Base-by-base conservation (phyloP, 2,797 vertebrate species). In the Crocidura indochinensis region DNA sequence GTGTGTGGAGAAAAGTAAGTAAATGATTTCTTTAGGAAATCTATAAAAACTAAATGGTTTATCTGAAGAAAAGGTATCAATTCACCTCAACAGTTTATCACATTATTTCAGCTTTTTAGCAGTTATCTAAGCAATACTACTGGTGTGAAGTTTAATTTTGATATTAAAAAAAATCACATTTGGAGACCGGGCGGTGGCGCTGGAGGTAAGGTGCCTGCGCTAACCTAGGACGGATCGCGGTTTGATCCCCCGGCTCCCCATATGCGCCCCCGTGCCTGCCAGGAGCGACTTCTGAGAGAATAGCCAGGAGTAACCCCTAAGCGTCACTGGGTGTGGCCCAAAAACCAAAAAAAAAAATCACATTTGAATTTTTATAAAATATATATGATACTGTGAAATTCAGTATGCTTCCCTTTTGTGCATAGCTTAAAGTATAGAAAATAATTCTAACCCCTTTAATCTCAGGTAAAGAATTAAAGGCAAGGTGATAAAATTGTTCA, bases 391-490 rank as follows among this genome's bases (percentile, higher is more conserved):
- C 29, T 31, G 17, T 71, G 93, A 87, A 79, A 75, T 75, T 64
- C 12, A 65, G 47, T 84, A 71, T 46, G 27, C 1, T 60, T 20
- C 17, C 22, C 46, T 71, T 72, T 44, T 15, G 8, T 56, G 46
- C 20, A 29, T 4, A 77, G 62, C 44, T 83, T 71, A 65, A 74
- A 20, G 4, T 56, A 15, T 20, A 44, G 38, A 80, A 79, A 75
- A 80, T 4, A 1, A 47, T 85, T 81, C 19, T 24, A 71, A 11
- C 3, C 2, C 64, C 7, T 78, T 83, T 7, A 31, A 26, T 6
- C 14, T 46, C 26, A 89, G 10, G 19, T 31, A 74, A 81, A 65
- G 19, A 86, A 79, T 78, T 74, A 83, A 79, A 31, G 65, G 11
- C 26, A n/a, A 68, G 11, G 22, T 31, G 38, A 9, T 15, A 2